Evolutionary conservation across 1,140 invertebrate species (phyloP).

Genomic region (Melipona quadrifasciata): DNA sequence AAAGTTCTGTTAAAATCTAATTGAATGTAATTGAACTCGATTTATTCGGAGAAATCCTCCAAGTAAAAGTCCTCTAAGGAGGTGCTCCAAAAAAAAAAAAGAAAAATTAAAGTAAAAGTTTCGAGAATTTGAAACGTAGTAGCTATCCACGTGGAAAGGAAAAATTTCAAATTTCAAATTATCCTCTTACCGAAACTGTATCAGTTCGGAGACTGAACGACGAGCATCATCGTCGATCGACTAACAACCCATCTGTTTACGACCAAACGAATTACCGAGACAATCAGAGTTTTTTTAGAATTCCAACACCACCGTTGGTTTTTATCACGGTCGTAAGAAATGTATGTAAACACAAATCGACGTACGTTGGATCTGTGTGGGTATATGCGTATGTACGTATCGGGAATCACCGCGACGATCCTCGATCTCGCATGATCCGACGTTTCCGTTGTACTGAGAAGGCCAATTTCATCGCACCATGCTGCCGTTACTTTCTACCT

Average conservation of each 20-base stretch:
- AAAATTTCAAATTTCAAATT: background rate
- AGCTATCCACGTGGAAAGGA: too few species aligned
- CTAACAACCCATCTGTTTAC: background rate
- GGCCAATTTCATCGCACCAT: constrained; percentile 23
- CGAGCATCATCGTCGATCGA: background rate
- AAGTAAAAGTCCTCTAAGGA: too few species aligned
- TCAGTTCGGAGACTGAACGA: background rate
- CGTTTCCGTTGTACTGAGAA: constrained; percentile 53
- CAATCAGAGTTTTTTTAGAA: too few species aligned
- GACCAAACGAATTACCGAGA: background rate
- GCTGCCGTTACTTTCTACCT: constrained; percentile 45
- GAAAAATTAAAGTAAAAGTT: background rate
- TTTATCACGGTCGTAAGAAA: too few species aligned
- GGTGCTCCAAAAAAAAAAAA: too few species aligned
- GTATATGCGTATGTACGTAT: background rate
- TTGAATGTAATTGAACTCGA: too few species aligned
- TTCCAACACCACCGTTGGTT: background rate
- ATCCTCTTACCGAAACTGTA: constrained; percentile 17
- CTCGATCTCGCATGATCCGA: constrained; percentile 44
- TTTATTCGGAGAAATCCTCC: too few species aligned
- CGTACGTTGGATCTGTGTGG: background rate
- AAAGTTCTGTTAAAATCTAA: too few species aligned
- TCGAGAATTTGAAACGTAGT: too few species aligned
- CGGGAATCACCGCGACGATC: background rate
- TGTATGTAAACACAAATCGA: background rate